phyloP scores from a whole-genome alignment of 2,797 vertebrate species.

The Falco columbarius region DNA sequence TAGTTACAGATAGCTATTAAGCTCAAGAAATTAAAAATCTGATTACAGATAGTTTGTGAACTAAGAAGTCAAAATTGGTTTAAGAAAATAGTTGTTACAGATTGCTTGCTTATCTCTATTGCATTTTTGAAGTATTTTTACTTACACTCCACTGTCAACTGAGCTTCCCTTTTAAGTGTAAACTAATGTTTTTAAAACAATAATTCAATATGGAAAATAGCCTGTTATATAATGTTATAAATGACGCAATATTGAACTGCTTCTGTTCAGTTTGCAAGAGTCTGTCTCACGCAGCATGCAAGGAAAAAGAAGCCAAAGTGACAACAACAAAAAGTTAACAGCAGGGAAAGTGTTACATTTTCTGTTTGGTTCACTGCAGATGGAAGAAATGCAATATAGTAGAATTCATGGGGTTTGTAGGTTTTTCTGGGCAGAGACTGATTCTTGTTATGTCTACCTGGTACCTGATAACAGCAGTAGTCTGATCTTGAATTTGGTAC shows the following conservation, averaged over 20 bases:
- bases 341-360: neutral
- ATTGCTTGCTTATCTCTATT: neutral
- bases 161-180: neutral
- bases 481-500: neutral
- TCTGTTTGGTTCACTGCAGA: neutral
- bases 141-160: neutral
- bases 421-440: neutral
- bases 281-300: neutral
- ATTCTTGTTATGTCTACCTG: neutral
- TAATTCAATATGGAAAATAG: constrained; percentile 18
- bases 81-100: constrained; percentile 2
- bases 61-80: constrained; percentile 2
- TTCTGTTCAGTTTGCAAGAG: neutral
- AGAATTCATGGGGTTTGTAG: neutral
- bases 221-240: neutral
- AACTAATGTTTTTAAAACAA: neutral
- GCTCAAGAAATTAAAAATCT: neutral
- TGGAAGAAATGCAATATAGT: neutral
- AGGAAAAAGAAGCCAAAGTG: neutral
- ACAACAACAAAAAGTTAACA: neutral
- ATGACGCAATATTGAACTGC: neutral
- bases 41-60: neutral
- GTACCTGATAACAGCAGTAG: neutral
- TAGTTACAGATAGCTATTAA: neutral
- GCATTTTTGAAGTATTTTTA: constrained; percentile 2